A percentile compares a stretch with the other conserved stretches of the same genome.
These are phyloP conservation scores for Stegana nigrithorax DNA, from an alignment of 2,888 invertebrate species.

Conservation along the genomic window DNA sequence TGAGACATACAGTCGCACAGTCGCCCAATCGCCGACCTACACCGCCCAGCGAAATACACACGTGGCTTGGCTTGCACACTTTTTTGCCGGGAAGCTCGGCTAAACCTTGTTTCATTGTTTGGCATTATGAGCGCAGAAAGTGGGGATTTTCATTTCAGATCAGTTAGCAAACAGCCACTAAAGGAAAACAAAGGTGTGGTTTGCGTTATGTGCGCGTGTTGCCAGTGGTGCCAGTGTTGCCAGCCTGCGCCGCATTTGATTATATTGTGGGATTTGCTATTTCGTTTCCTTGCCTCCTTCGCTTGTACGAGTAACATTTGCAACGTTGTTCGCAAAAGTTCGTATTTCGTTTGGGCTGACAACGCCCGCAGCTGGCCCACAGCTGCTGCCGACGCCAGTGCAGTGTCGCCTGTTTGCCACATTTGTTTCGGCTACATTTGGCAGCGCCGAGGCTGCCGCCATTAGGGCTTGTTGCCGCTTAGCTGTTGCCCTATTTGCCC, in stretches of 20 bases:
- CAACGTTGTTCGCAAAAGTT: not conserved
- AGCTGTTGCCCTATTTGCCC: not conserved
- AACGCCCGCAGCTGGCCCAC: not conserved
- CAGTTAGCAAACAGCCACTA: slow-evolving; percentile 3
- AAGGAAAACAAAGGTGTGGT: slow-evolving; percentile 13
- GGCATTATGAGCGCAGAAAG: not conserved
- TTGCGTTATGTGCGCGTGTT: not conserved
- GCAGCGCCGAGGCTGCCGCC: not conserved
- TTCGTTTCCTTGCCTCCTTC: not conserved
- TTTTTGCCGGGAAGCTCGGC: not conserved
- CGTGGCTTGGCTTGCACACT: not conserved
- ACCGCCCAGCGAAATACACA: too few species aligned
- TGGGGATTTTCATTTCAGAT: slow-evolving; percentile 10
- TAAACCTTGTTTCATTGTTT: slow-evolving; percentile 15
- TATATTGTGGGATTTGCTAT: not conserved
- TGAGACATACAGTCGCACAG: not conserved
- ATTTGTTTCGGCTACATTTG: not conserved
- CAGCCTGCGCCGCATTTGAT: not conserved
- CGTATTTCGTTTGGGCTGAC: not conserved
- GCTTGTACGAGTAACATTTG: not conserved
- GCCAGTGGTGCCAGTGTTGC: not conserved
- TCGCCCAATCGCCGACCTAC: not conserved
- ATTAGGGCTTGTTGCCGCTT: not conserved
- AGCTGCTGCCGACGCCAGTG: too few species aligned
- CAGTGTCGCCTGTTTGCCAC: too few species aligned